These are phyloP conservation scores for Epinotia brunnichana DNA, from an alignment of 2,888 invertebrate genomes.

Conservation along the genomic window DNA sequence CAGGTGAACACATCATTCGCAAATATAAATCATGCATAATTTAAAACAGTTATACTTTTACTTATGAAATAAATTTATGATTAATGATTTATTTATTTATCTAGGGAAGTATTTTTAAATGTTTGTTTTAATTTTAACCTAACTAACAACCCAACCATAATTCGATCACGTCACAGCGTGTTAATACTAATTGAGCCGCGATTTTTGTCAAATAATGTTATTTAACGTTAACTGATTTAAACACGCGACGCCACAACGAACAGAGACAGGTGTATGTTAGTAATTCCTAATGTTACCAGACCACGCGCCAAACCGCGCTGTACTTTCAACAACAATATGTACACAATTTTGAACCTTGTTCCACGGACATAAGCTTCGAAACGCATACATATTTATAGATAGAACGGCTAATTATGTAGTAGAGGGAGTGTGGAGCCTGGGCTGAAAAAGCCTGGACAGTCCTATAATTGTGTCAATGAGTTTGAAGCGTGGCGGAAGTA, in stretches of 20 bases:
- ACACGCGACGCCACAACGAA: constrained; percentile 46
- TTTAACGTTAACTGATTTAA: constrained; percentile 19
- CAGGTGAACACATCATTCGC: no score
- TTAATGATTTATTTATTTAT: no score
- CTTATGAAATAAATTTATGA: no score
- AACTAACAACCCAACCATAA: no score
- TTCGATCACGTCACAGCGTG: constrained; percentile 1
- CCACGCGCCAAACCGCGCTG: constrained; percentile 48
- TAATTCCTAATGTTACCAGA: constrained; percentile 45
- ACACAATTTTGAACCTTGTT: constrained; percentile 1
- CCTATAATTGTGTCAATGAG: not conserved
- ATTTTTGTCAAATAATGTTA: constrained; percentile 2
- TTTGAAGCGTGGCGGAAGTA: not conserved
- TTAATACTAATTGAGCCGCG: constrained; percentile 13
- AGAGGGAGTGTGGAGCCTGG: not conserved
- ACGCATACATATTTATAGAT: not conserved
- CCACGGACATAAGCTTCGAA: not conserved
- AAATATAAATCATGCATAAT: no score
- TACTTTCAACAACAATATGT: not conserved
- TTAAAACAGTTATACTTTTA: no score
- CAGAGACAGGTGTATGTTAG: constrained; percentile 50
- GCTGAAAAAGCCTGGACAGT: not conserved
- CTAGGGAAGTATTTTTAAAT: no score
- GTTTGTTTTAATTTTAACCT: no score
- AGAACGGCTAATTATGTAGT: not conserved